Evolutionary conservation across 2,113 vertebrate species (phyloP).

Genomic region (Xenopus laevis): DNA sequence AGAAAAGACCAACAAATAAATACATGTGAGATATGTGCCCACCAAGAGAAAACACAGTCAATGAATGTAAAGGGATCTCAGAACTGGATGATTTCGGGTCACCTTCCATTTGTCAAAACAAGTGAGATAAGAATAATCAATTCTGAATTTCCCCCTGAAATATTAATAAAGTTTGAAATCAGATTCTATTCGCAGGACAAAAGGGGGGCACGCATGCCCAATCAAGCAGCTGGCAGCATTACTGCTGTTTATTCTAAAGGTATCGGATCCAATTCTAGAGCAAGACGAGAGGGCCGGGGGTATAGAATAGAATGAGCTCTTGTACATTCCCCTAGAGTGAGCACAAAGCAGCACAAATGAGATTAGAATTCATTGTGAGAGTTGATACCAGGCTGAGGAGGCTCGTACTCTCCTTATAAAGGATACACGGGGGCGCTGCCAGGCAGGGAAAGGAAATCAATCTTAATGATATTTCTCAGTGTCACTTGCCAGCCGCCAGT

Average conservation of each 20-base stretch:
- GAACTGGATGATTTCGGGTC: no score
- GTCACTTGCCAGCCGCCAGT: no score
- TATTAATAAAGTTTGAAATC: conserved; percentile 22
- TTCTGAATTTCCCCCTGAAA: conserved; percentile 7
- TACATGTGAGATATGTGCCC: no score
- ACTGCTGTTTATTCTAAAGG: background rate
- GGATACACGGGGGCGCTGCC: no score
- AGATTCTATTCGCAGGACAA: conserved; percentile 18
- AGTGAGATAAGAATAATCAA: conserved; percentile 10
- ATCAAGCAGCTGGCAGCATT: background rate
- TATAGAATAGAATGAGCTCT: background rate
- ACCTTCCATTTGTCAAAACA: conserved; percentile 13
- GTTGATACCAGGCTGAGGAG: no score
- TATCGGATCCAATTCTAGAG: conserved; percentile 3
- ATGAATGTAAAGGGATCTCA: no score
- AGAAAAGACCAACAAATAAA: no score
- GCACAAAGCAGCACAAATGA: conserved; percentile 14
- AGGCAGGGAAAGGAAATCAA: no score
- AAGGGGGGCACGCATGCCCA: background rate
- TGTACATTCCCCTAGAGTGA: background rate
- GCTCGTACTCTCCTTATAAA: no score
- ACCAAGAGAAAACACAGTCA: no score
- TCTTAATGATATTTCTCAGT: no score
- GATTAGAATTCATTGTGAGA: background rate
- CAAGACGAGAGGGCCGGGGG: no score